These are phyloP conservation scores for Xenus cinereus DNA, from an alignment of 2,113 vertebrate genomes.

Conservation along the genomic window DNA sequence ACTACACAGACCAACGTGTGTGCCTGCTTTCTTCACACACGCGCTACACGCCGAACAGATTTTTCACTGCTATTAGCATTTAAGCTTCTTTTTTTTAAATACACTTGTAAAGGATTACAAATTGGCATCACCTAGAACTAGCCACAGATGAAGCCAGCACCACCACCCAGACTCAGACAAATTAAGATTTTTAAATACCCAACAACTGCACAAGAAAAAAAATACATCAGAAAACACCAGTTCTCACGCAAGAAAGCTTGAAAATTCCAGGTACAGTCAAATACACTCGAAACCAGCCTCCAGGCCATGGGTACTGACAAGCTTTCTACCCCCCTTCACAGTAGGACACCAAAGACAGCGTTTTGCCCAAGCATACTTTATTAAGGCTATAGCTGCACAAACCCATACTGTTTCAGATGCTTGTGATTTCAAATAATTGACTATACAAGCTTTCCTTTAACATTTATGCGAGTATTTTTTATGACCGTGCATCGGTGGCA, in stretches of 20 bases:
- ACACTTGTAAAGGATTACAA: slow-evolving; percentile 10
- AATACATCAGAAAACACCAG: background rate
- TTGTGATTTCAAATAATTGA: background rate
- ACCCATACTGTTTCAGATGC: background rate
- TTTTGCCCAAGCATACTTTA: background rate
- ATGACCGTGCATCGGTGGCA: background rate
- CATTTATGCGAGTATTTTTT: background rate
- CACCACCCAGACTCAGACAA: background rate
- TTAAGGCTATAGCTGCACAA: background rate
- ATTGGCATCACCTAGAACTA: background rate
- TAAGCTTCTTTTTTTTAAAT: background rate
- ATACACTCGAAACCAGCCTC: background rate
- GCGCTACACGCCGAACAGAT: background rate
- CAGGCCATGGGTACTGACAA: background rate
- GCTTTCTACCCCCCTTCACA: background rate
- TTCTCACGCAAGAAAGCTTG: background rate
- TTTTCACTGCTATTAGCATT: slow-evolving; percentile 8
- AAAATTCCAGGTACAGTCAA: background rate
- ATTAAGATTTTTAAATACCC: background rate
- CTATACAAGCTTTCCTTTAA: background rate
- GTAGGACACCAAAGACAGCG: background rate
- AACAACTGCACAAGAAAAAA: background rate
- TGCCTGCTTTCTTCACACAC: background rate
- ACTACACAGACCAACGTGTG: background rate
- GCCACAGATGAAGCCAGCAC: background rate